These are phyloP conservation scores for Sepiola atlantica DNA, from an alignment of 2,888 invertebrate species.

Conservation along the genomic window DNA sequence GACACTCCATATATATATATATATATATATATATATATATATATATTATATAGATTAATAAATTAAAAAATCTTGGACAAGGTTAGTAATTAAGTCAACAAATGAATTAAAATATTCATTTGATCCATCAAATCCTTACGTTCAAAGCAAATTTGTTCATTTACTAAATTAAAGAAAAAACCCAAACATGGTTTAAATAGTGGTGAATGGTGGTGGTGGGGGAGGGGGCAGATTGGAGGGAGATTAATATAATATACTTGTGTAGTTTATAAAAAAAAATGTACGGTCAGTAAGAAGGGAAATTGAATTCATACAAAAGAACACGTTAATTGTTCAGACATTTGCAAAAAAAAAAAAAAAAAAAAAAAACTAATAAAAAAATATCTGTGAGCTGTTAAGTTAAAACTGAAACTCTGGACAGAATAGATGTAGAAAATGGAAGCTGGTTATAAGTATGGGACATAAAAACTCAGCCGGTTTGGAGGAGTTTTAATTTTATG, in stretches of 20 bases:
- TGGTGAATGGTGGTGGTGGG: not conserved
- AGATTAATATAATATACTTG: not conserved
- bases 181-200: too few relatives aligned
- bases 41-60: too few relatives aligned
- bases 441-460: not conserved
- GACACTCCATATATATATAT: not conserved
- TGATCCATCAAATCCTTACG: not conserved
- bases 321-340: not conserved
- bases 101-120: too few relatives aligned
- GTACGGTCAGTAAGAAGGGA: not conserved
- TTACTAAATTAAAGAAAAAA: not conserved
- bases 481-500: conserved; percentile 6
- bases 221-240: not conserved
- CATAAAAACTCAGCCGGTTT: not conserved
- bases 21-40: conserved; percentile 32
- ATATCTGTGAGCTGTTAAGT: not conserved
- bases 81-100: not conserved
- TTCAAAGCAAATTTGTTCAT: not conserved
- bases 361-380: too few relatives aligned
- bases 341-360: not conserved
- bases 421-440: not conserved
- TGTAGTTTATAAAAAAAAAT: not conserved
- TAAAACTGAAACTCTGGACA: not conserved
- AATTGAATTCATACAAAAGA: not conserved
- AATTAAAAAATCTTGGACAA: not conserved